These are phyloP conservation scores for Tenrec ecaudatus DNA, from an alignment of 2,113 vertebrate genomes.

Conservation along the genomic window DNA sequence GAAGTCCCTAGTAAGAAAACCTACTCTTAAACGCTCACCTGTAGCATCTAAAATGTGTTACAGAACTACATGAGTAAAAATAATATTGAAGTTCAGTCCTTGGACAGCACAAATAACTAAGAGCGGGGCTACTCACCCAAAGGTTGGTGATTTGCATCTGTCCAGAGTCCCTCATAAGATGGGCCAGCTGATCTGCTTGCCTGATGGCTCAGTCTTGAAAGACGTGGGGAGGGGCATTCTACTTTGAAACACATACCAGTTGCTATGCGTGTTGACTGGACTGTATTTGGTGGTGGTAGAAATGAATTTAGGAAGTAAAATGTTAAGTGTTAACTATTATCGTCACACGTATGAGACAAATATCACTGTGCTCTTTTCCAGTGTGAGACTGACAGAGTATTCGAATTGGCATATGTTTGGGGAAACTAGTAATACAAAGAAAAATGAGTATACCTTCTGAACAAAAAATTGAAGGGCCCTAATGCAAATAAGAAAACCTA, in stretches of 20 bases:
- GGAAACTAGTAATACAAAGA: not conserved
- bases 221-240: not conserved
- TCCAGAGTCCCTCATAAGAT: not conserved
- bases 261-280: not conserved
- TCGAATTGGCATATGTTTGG: not conserved
- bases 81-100: not conserved
- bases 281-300: not conserved
- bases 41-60: not conserved
- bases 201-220: not conserved
- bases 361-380: not conserved
- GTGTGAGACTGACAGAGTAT: not conserved
- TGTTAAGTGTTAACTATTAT: not conserved
- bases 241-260: not conserved
- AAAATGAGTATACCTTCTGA: not conserved
- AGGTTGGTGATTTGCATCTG: not conserved
- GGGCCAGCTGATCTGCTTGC: not conserved
- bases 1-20: not conserved
- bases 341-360: not conserved
- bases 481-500: not conserved
- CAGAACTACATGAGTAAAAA: not conserved
- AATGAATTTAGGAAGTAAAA: not conserved
- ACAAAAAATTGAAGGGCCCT: not conserved
- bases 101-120: not conserved
- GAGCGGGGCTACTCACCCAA: not conserved
- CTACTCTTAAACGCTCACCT: not conserved